Evolutionary conservation across 2,888 invertebrate genomes (phyloP), one percentile per base, ranked within the genome.

Genomic region (Chrysina gloriosa): DNA sequence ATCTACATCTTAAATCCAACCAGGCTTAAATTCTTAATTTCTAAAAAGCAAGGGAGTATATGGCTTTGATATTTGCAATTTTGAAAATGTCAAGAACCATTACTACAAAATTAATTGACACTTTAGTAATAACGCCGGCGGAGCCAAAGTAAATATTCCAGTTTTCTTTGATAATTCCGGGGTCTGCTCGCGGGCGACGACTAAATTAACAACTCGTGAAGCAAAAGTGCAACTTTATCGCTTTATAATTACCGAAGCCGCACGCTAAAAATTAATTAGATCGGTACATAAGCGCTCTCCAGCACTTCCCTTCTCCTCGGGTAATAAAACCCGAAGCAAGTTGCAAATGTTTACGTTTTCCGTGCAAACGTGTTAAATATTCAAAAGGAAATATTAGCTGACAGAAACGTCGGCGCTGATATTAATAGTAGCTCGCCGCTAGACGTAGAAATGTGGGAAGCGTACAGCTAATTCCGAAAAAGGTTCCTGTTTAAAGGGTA

Each of bases 261-360:
- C n/a, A 56, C 23, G n/a, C 5, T 36, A 56, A 56, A 56, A 36
- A 36, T 36, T 56, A 56, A 56, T 56, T 56, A 56, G 36, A 36
- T 56, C n/a, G 2, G 16, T n/a, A 16, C 21, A 19, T 45, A 45
- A 45, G 19, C 19, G 16, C 45, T 45, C 21, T 19, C 23, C 50
- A 29, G 50, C 16, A 56, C 56, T 39, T 23, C 36, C 36, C 21
- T 21, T 36, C 50, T 50, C 11, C 45, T 50, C 50, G 36, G 34
- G 36, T 56, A 36, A 56, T 36, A 56, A 56, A 56, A 56, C 56
- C 23, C 25, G 11, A 36, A 9, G 31, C n/a, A 39, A 39, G 39
- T 39, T 39, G 5, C 6, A 27, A 29, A 50, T 29, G 27, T 50
- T 27, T 50, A 29, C 11, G 50, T 50, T 50, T 50, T 27, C 27